Base-by-base conservation (phyloP, 2,113 vertebrate species). In the Pavo muticus region DNA sequence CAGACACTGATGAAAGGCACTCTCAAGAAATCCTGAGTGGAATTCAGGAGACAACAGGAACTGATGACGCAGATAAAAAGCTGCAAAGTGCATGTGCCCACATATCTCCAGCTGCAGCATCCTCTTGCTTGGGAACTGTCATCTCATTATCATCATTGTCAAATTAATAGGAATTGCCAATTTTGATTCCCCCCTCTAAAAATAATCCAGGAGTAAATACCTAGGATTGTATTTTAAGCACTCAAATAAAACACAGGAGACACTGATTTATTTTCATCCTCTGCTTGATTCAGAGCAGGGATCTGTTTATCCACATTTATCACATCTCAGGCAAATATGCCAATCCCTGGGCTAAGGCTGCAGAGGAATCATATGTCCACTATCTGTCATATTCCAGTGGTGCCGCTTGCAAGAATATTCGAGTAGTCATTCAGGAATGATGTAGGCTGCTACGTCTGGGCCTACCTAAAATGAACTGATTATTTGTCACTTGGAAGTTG, bases 331-430 rank as follows among this genome's bases (percentile, higher is more conserved):
- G 64, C 57, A 87, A 75, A 84, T 23, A 54, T 20, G 18, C 16
- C 61, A 24, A 61, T 67, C 45, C 68, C 63, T 30, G 45, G 32
- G 44, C 24, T 71, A 57, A 87, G 37, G 37, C 47, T 75, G 20
- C 48, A 0, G 0, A 32, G 40, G 44, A 76, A 73, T 90, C 11
- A 47, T 6, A 2, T 39, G 20, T 4, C 8, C 11, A 32, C 27
- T 47, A 21, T 57, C 30, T 54, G 20, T 39, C 37, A 50, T 50
- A 4, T 37, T 18, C 47, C 24, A 59, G 40, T 7, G 79, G 39
- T 54, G 44, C 12, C 10, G 20, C 76, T 88, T 92, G 70, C 50
- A 91, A 79, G 45, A 70, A 83, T 83, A 80, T 85, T 71, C n/a
- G 61, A 10, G 69, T 73, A 77, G 65, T 88, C 30, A 54, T 74